Percentiles rank a stretch among this genome's conserved stretches.
Evolutionary conservation across 2,797 vertebrate genomes (phyloP).

Genomic region (Myripristis murdjan): DNA sequence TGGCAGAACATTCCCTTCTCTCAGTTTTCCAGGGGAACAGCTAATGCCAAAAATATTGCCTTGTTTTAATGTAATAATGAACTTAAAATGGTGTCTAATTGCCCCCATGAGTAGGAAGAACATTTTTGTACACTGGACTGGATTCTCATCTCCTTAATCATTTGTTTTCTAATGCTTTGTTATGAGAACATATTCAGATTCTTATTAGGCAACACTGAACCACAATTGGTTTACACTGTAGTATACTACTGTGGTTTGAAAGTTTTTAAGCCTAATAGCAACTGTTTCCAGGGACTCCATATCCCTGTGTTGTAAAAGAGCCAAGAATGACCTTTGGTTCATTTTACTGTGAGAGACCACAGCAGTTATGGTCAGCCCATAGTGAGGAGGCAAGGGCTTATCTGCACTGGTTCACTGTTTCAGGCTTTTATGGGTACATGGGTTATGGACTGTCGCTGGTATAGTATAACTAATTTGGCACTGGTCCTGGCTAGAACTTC

Average conservation of each 20-base stretch:
- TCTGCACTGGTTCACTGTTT: conserved; percentile 10
- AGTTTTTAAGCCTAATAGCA: no score
- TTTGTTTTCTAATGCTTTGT: conserved; percentile 10
- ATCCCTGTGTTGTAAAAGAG: no score
- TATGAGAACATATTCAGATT: not conserved
- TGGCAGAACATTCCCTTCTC: not conserved
- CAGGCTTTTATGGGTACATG: conserved; percentile 31
- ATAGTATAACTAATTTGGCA: conserved; percentile 72
- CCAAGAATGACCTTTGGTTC: not conserved
- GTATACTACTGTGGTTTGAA: no score
- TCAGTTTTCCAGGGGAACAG: not conserved
- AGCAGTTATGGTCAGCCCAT: not conserved
- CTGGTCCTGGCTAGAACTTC: conserved; percentile 71
- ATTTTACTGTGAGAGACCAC: conserved; percentile 3
- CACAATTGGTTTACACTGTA: no score
- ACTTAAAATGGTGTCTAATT: no score
- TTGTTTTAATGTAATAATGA: not conserved
- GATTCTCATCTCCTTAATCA: conserved; percentile 15
- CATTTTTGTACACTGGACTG: conserved; percentile 5
- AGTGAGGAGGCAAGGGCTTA: conserved; percentile 30
- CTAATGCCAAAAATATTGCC: not conserved
- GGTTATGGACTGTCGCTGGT: conserved; percentile 31
- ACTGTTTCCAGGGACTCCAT: no score
- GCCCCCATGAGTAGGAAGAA: no score
- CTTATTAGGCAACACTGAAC: not conserved